Evolutionary conservation across 2,113 vertebrate species (phyloP), one percentile per base, ranked within the genome.

Genomic region (Atrichornis clamosus): DNA sequence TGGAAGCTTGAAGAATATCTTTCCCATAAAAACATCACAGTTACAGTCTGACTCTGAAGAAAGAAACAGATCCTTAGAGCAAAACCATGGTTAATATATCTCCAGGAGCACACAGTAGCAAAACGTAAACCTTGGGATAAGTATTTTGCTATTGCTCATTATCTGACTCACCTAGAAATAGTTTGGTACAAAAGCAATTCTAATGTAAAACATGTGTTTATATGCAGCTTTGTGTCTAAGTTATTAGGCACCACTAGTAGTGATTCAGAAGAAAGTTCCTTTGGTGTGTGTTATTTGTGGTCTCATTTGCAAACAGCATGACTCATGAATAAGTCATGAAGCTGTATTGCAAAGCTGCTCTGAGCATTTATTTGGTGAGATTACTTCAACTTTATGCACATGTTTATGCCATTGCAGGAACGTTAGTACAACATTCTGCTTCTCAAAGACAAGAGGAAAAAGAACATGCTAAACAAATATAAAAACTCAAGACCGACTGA

Each of bases 141-240:
- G 16, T 24, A 63, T 84, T 92, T 82, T 94, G 56, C 41, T 83
- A 35, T 70, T 96, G 72, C 69, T 95, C 50, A 56, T 90, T 87
- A 60, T 90, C 65, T 94, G 91, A 85, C 42, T 97, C 74, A 95
- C 78, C 83, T 95, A 74, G 53, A 88, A 89, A 76, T 70, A 82
- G 39, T 75, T 87, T 80, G 46, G 39, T 87, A 79, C 37, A 72
- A 82, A 89, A 17, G 27, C 33, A 83, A 62, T 95, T 87, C 89
- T 33, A 69, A 78, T 70, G 72, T 47, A 82, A 93, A 92, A 33
- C 24, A 28, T 73, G 32, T 64, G 59, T 85, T 84, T 90, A 42
- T 42, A 35, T 39, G 75, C 44, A 84, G 33, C 44, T 90, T 90
- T 93, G 55, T 42, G 33, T 64, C 15, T 47, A 90, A 95, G 74